These are phyloP conservation scores for Neotoxoptera formosana DNA, from an alignment of 1,140 invertebrate genomes.

Conservation along the genomic window DNA sequence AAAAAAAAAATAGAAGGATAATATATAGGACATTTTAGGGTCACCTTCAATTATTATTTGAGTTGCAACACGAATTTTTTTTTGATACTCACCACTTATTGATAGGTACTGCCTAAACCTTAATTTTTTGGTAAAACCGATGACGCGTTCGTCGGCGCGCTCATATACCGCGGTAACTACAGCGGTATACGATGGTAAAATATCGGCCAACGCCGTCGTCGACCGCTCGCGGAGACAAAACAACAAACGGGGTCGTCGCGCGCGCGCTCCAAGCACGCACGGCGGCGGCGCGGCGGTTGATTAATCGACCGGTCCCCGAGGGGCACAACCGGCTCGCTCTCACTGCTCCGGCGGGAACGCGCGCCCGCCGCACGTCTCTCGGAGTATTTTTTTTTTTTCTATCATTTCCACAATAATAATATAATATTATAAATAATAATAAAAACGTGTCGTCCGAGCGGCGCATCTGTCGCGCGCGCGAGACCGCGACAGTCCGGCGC, in stretches of 20 bases:
- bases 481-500: not conserved
- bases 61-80: no score
- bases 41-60: no score
- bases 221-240: not conserved
- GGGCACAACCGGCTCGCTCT: conserved; percentile 48
- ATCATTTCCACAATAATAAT: not conserved
- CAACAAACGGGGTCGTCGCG: not conserved
- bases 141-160: not conserved
- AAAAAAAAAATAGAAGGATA: no score
- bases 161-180: not conserved
- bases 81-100: no score
- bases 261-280: not conserved
- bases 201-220: not conserved
- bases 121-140: not conserved
- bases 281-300: conserved; percentile 39
- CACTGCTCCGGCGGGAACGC: conserved; percentile 2
- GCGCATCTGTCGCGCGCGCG: conserved; percentile 32
- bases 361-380: not conserved
- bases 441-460: conserved; percentile 28
- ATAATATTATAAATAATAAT: conserved; percentile 14
- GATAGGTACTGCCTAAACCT: not conserved
- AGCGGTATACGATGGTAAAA: not conserved
- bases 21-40: no score
- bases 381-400: not conserved
- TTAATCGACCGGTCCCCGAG: conserved; percentile 55